Evolutionary conservation across 1,140 invertebrate genomes (phyloP), one percentile per base, ranked within the genome.

Genomic region (Lasioglossum albipes): DNA sequence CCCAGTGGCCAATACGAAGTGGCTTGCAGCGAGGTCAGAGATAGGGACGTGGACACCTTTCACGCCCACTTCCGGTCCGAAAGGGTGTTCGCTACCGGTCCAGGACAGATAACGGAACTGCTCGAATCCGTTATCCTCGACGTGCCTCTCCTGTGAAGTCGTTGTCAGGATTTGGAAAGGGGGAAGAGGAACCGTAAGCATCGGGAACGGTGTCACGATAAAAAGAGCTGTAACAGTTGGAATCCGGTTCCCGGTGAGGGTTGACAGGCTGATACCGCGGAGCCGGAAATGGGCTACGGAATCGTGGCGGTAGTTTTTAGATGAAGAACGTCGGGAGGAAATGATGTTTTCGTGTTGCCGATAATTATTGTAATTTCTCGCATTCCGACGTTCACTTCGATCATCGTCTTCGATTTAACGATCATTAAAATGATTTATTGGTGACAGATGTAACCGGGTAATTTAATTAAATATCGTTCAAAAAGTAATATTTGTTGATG

Each of bases 11-110:
- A 77, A 89, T 72, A 79, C 36, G 45, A 64, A 75, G 16, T 74
- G 80, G 78, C 75, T 75, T 77, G 57, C 78, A 81, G 74, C 75
- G 66, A 65, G 87, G 64, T 80, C 71, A 72, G 87, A 89, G 85
- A 90, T 90, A 91, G 86, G 75, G 71, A 81, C 64, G 85, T 73
- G 82, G 80, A 78, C 84, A 90, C 84, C 85, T 90, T 87, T 90
- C 85, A 90, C 89, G 88, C 87, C 84, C 84, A 90, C 86, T 90
- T 91, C 88, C 86, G 89, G 82, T 12, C 77, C 72, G 76, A 90
- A 81, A 87, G 79, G 83, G 84, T 82, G 75, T 22, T 31, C 41
- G 77, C 75, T 84, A 87, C 88, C 45, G 67, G 74, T 45, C 20
- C 67, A 49, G 52, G 31, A 49, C 41, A 80, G 79, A 81, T 81